These are phyloP conservation scores for Hirtodrosophila confusa DNA, from an alignment of 2,888 invertebrate genomes.

Conservation along the genomic window DNA sequence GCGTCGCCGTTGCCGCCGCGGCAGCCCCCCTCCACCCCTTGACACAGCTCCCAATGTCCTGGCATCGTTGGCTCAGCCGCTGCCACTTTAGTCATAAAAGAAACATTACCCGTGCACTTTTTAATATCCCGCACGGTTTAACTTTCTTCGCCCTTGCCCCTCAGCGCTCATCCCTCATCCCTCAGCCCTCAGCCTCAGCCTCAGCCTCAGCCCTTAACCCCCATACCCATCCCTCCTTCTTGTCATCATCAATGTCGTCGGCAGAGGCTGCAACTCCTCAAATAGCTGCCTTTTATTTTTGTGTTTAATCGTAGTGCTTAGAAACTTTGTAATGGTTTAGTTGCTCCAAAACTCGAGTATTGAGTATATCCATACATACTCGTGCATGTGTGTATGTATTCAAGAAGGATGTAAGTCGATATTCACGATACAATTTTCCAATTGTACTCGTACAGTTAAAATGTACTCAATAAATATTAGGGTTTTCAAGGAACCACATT, in stretches of 20 bases:
- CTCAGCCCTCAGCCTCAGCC: slow-evolving; percentile 2
- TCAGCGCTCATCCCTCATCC: slow-evolving; percentile 10
- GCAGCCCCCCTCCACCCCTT: background rate
- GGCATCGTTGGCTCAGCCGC: slow-evolving; percentile 32
- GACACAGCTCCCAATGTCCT: slow-evolving; percentile 16
- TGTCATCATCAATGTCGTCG: slow-evolving; percentile 36
- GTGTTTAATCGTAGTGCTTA: slow-evolving; percentile 82
- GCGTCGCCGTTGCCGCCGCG: background rate
- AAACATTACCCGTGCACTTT: slow-evolving; percentile 81
- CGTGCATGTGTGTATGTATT: too few species aligned
- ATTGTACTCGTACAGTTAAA: too few species aligned
- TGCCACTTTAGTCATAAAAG: slow-evolving; percentile 79
- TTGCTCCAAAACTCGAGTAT: too few species aligned
- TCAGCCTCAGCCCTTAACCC: background rate
- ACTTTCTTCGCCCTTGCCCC: slow-evolving; percentile 56
- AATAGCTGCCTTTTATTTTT: slow-evolving; percentile 53
- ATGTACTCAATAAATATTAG: too few species aligned
- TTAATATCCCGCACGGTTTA: slow-evolving; percentile 84
- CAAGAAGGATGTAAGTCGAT: too few species aligned
- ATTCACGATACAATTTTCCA: too few species aligned
- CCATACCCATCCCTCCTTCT: slow-evolving; percentile 2
- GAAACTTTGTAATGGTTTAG: slow-evolving; percentile 80
- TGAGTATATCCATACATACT: too few species aligned
- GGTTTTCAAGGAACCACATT: too few species aligned
- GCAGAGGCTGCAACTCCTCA: slow-evolving; percentile 15